These are phyloP conservation scores for Microtus montanus DNA, from an alignment of 2,113 vertebrate genomes.

Conservation along the genomic window DNA sequence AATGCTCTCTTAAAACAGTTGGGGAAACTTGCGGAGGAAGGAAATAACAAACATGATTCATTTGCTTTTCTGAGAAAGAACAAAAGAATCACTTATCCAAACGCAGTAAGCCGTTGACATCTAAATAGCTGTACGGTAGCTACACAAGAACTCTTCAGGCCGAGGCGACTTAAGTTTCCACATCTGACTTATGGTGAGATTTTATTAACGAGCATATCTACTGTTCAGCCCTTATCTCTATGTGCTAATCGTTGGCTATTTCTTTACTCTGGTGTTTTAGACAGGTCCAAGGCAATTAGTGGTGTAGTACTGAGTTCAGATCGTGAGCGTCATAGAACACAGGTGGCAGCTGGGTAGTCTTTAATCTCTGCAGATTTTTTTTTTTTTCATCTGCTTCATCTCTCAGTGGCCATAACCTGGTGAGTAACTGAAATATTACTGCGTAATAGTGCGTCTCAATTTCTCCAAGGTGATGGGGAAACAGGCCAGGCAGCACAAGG, in stretches of 20 bases:
- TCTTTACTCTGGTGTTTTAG: neutral
- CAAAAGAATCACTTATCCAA: constrained; percentile 43
- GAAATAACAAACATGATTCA: constrained; percentile 36
- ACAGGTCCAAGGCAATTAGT: constrained; percentile 19
- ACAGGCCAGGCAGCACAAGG: neutral
- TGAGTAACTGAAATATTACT: neutral
- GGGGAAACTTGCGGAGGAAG: constrained; percentile 8
- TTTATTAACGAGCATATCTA: neutral
- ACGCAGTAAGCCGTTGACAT: constrained; percentile 52
- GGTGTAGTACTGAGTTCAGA: neutral
- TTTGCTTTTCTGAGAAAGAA: constrained; percentile 26
- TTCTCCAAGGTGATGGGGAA: neutral
- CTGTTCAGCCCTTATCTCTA: neutral
- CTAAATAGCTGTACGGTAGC: neutral
- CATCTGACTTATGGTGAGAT: neutral
- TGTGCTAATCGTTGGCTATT: neutral
- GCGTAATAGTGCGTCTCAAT: neutral
- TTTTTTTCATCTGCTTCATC: neutral
- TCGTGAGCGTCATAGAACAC: neutral
- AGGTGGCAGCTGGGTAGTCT: neutral
- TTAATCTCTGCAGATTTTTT: neutral
- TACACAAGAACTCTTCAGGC: constrained; percentile 23
- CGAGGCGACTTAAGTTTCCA: neutral
- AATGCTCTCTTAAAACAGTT: constrained; percentile 58
- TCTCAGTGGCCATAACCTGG: neutral